Percentiles rank a stretch among this genome's conserved stretches.
These are phyloP conservation scores for Syndactyla subalaris DNA, from an alignment of 2,797 vertebrate genomes.

Conservation along the genomic window DNA sequence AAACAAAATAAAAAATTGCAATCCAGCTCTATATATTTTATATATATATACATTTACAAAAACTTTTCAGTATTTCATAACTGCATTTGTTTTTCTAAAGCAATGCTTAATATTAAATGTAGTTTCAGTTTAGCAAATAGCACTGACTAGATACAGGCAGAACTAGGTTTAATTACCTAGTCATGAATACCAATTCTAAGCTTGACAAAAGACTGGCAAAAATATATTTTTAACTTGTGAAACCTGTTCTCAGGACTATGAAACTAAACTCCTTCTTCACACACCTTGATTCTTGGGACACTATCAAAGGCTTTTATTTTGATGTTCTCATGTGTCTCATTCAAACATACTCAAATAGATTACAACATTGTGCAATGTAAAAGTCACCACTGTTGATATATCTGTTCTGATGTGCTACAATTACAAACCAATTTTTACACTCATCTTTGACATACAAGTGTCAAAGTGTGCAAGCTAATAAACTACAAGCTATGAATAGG, in stretches of 20 bases:
- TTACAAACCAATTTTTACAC: slow-evolving; percentile 77
- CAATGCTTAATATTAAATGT: not conserved
- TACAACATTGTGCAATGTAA: slow-evolving; percentile 77
- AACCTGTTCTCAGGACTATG: slow-evolving; percentile 47
- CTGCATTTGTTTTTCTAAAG: not conserved
- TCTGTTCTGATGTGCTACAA: slow-evolving; percentile 82
- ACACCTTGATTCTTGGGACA: slow-evolving; percentile 69
- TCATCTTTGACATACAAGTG: slow-evolving; percentile 82
- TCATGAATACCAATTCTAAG: slow-evolving; percentile 17
- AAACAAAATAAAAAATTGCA: not conserved
- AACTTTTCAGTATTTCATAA: not conserved
- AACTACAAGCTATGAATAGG: slow-evolving; percentile 71
- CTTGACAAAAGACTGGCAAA: slow-evolving; percentile 44
- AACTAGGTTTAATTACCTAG: not conserved
- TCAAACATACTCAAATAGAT: slow-evolving; percentile 82
- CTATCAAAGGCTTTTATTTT: slow-evolving; percentile 74
- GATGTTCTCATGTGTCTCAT: slow-evolving; percentile 66
- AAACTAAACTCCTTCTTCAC: slow-evolving; percentile 69
- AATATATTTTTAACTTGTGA: slow-evolving; percentile 49
- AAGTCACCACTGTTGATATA: slow-evolving; percentile 67
- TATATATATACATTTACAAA: not conserved
- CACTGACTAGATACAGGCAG: not conserved
- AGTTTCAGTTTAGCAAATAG: not conserved
- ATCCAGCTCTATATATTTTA: not conserved
- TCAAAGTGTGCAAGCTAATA: slow-evolving; percentile 62